Evolutionary conservation across 2,888 invertebrate genomes (phyloP).

Genomic region (Eupithecia pulchellata): DNA sequence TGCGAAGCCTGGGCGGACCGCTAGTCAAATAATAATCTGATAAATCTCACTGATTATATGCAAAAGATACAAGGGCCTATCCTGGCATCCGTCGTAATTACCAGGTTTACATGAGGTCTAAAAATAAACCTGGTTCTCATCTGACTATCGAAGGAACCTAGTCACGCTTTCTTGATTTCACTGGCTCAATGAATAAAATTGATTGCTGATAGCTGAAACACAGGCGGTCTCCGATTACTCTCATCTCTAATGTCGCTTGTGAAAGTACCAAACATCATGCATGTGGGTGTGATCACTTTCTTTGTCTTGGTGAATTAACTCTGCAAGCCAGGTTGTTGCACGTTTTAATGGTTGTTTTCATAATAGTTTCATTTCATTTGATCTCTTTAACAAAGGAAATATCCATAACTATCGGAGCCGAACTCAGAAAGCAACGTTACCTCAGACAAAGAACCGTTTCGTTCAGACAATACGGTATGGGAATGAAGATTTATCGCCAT

Average conservation of each 20-base stretch:
- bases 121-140: not conserved
- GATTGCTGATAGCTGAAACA: slow-evolving; percentile 41
- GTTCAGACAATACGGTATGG: slow-evolving; percentile 36
- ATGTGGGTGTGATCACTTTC: slow-evolving; percentile 41
- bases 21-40: not conserved
- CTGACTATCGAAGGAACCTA: slow-evolving; percentile 16
- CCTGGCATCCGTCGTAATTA: not conserved
- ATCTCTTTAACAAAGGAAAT: slow-evolving; percentile 7
- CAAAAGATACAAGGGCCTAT: not conserved
- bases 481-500: slow-evolving; percentile 41
- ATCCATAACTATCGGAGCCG: not conserved
- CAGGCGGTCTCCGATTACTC: slow-evolving; percentile 36
- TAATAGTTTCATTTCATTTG: not conserved
- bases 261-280: slow-evolving; percentile 41
- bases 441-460: slow-evolving; percentile 24
- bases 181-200: slow-evolving; percentile 40
- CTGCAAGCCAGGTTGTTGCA: slow-evolving; percentile 25
- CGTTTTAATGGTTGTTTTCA: slow-evolving; percentile 11
- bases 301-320: slow-evolving; percentile 37
- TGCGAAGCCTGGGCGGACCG: too few species aligned
- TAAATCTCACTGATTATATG: not conserved
- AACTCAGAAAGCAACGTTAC: slow-evolving; percentile 12
- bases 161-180: slow-evolving; percentile 39
- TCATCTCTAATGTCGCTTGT: slow-evolving; percentile 30
- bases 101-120: not conserved